Evolutionary conservation across 30 jellyfish, hydroid and myxozoan genomes (phyloP).

Genomic region (Catostylus mosaicus): DNA sequence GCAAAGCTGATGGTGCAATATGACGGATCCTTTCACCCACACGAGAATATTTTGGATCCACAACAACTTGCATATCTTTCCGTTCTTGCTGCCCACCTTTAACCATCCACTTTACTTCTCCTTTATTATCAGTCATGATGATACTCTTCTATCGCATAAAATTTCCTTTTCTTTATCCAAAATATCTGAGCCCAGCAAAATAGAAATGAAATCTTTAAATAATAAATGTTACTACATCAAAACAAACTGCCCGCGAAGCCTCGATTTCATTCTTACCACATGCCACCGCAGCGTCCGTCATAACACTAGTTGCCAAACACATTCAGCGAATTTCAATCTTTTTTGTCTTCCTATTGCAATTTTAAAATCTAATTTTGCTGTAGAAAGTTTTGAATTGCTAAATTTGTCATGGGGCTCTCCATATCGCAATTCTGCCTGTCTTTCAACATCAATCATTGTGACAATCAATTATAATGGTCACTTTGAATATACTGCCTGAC

Average conservation of each 20-base stretch:
- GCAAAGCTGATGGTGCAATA: constrained; percentile 85
- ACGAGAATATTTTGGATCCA: constrained; percentile 85
- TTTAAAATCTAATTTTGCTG: too few species aligned
- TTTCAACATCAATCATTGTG: too few species aligned
- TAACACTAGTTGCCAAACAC: too few species aligned
- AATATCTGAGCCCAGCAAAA: neutral
- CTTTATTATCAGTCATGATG: constrained; percentile 73
- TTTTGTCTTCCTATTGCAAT: too few species aligned
- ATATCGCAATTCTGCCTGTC: too few species aligned
- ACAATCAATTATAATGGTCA: too few species aligned
- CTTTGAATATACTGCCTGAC: too few species aligned
- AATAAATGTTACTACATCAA: constrained; percentile 1
- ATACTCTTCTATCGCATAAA: neutral
- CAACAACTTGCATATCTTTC: constrained; percentile 41
- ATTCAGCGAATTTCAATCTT: too few species aligned
- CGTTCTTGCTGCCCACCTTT: constrained; percentile 16
- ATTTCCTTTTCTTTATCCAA: neutral
- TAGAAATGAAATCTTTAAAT: neutral
- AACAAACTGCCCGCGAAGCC: constrained; percentile 76
- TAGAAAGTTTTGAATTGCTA: too few species aligned
- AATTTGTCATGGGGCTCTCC: too few species aligned
- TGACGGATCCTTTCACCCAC: constrained; percentile 91
- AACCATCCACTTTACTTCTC: constrained; percentile 77
- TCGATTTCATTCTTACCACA: neutral
- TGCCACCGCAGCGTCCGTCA: neutral